These are phyloP conservation scores for Aelia acuminata DNA, from an alignment of 2,888 invertebrate genomes.

Conservation along the genomic window DNA sequence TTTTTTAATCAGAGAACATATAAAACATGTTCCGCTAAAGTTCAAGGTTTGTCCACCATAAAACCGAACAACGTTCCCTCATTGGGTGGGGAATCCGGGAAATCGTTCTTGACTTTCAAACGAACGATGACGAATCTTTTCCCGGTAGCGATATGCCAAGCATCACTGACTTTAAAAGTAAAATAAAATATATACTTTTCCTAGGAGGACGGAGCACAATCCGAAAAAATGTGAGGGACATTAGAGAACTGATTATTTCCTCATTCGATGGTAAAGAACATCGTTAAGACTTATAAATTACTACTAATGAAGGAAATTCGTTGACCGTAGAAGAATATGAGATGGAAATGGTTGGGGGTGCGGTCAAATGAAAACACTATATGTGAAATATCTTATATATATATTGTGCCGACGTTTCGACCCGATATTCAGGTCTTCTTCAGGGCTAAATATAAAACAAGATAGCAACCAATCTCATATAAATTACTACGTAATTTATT, in stretches of 20 bases:
- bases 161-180: background rate
- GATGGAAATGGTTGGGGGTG: too few species aligned
- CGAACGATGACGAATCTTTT: background rate
- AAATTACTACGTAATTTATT: too few species aligned
- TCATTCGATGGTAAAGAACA: background rate
- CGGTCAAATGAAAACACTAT: too few species aligned
- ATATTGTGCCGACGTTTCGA: too few species aligned
- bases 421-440: too few species aligned
- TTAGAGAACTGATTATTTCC: background rate
- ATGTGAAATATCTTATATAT: too few species aligned
- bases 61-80: background rate
- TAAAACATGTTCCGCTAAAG: background rate
- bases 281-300: too few species aligned
- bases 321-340: too few species aligned
- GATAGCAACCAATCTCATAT: too few species aligned
- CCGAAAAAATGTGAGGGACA: background rate
- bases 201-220: background rate
- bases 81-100: background rate
- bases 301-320: too few species aligned
- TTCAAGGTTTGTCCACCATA: background rate
- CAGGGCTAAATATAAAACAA: too few species aligned
- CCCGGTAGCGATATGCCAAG: background rate
- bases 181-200: background rate
- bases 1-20: background rate
- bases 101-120: background rate